Conservation (phyloP, 2,797 vertebrate genomes). For the Bovichtus variegatus region DNA sequence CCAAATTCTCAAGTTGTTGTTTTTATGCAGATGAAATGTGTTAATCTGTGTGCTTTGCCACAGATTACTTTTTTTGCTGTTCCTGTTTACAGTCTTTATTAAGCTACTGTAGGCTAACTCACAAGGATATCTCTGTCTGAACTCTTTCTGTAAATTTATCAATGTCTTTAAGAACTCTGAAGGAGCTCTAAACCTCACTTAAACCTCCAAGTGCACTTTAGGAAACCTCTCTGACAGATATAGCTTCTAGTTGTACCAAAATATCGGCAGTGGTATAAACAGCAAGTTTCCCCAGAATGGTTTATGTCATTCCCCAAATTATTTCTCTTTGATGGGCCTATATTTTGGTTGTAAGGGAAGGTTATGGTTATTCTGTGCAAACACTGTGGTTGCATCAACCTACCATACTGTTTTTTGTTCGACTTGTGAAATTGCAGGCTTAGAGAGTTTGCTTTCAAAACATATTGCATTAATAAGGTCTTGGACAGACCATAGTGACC, state of each 20-base stretch:
- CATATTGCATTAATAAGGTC: slow-evolving; percentile 36
- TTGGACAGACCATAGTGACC: slow-evolving; percentile 14
- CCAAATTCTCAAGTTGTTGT: not conserved
- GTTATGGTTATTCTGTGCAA: slow-evolving; percentile 40
- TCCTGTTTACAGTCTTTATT: not conserved
- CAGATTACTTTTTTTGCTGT: not conserved
- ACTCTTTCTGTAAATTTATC: not conserved
- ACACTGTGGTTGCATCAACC: slow-evolving; percentile 39
- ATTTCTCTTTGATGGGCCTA: slow-evolving; percentile 32
- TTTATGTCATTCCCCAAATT: slow-evolving; percentile 35
- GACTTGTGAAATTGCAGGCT: slow-evolving; percentile 66
- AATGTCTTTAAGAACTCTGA: not conserved
- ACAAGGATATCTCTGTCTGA: not conserved
- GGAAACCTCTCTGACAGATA: slow-evolving; percentile 13
- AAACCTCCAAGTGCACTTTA: not conserved
- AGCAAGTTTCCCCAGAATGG: slow-evolving; percentile 11
- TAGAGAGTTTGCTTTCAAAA: slow-evolving; percentile 37
- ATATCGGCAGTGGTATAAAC: slow-evolving; percentile 12
- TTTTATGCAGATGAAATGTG: not conserved
- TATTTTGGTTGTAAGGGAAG: slow-evolving; percentile 49
- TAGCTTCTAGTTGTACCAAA: slow-evolving; percentile 16
- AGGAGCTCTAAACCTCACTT: not conserved
- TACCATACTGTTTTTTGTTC: slow-evolving; percentile 38
- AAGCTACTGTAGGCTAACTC: not conserved
- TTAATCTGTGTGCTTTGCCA: not conserved